These are phyloP conservation scores for Hippasteria phrygiana DNA, from an alignment of 53 echinoderm and acorn worm genomes.

Conservation along the genomic window DNA sequence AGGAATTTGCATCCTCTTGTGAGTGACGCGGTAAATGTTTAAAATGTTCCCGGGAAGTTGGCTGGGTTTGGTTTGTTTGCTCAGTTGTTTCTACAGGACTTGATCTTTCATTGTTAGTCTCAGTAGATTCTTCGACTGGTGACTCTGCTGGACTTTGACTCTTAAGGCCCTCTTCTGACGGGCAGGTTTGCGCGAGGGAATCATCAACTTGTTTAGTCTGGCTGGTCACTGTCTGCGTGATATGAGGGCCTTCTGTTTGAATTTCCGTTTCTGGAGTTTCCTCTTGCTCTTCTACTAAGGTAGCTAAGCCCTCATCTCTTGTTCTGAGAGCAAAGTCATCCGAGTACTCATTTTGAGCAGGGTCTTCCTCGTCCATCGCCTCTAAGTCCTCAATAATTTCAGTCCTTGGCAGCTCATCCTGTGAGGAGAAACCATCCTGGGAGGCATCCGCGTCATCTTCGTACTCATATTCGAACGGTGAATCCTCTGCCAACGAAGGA, in stretches of 20 bases:
- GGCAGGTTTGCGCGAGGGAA: background rate
- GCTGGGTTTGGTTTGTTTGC: background rate
- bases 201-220: background rate
- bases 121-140: background rate
- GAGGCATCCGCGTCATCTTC: conserved; percentile 74
- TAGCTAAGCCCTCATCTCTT: conserved; percentile 82
- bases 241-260: background rate
- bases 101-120: background rate
- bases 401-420: conserved; percentile 55
- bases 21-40: conserved; percentile 25
- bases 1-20: conserved; percentile 38
- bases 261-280: conserved; percentile 48
- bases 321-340: conserved; percentile 22
- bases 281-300: conserved; percentile 93
- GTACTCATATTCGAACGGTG: conserved; percentile 80
- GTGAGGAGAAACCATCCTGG: conserved; percentile 44
- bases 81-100: background rate
- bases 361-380: background rate
- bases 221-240: background rate
- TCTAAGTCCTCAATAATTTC: conserved; percentile 54
- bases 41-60: conserved; percentile 19
- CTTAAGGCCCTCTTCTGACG: background rate
- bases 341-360: conserved; percentile 4
- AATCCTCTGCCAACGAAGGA: conserved; percentile 82
- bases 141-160: background rate